Base-by-base conservation (phyloP, 2,113 vertebrate genomes). In the Pycnonotus jocosus region DNA sequence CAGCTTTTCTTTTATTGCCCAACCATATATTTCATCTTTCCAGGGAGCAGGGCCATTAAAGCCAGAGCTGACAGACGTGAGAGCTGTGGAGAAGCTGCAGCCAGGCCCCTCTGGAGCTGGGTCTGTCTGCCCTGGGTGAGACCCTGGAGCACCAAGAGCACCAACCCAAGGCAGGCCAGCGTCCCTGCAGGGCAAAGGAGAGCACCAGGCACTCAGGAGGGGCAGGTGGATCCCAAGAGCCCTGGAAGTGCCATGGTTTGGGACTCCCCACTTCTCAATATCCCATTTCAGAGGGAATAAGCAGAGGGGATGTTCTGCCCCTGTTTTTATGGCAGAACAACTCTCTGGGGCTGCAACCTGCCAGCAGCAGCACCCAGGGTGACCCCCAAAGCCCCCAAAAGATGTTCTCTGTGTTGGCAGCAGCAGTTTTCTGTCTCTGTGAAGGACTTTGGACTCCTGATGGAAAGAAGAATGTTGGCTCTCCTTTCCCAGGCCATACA, bases 1-100 rank as follows among this genome's bases (percentile, higher is more conserved):
- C 54, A 86, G 88, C 82, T 95, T 92, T 93, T 91, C 86, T 76
- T 77, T 86, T 70, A 77, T 80, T 51, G 73, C 90, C 92, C 82
- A n/a, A 81, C 44, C 92, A 44, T 72, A 35, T 71, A 68, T 88
- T 95, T 96, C 73, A 65, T 90, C 89, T 79, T 47, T 73, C 48
- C 81, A 71, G 69, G 66, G 66, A 90, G 86, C 73, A 10, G 87
- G 35, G 47, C 76, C 48, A 65, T 80, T 65, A 73, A 56, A 28
- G 42, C 68, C 3, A 9, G 53, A 10, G 47, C 35, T 35, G 89
- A 60, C 24, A 57, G 80, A 54, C 1, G 2, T 7, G 3, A 35
- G 45, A 1, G 15, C 69, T 45, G 62, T 3, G 4, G 64, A 38
- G 60, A 9, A 65, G 48, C 81, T 38, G 48, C 62, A 78, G 74